A percentile compares a stretch with the other conserved stretches of the same genome.
Evolutionary conservation across 2,113 vertebrate species (phyloP).

Genomic region (Coregonus clupeaformis): DNA sequence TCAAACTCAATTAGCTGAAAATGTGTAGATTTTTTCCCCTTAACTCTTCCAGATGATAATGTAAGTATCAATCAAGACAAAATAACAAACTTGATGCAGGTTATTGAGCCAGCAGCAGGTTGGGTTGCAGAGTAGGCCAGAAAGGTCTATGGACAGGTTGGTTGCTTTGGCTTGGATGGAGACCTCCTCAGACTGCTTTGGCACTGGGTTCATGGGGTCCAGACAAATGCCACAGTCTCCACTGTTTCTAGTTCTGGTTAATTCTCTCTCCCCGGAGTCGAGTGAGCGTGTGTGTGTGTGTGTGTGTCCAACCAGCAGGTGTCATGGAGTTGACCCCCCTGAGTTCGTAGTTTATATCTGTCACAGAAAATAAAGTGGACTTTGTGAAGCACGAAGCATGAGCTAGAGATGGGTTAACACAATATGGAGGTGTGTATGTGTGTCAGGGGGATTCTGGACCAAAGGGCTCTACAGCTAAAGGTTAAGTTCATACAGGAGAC

Average conservation of each 20-base stretch:
- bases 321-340: background rate
- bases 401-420: too few species aligned
- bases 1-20: slow-evolving; percentile 39
- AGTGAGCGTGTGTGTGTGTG: slow-evolving; percentile 10
- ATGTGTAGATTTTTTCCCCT: background rate
- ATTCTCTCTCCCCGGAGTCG: background rate
- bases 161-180: slow-evolving; percentile 44
- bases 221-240: slow-evolving; percentile 1
- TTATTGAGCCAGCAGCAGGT: background rate
- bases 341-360: background rate
- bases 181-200: slow-evolving; percentile 37
- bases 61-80: background rate
- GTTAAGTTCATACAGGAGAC: background rate
- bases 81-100: background rate
- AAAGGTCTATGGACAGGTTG: slow-evolving; percentile 70
- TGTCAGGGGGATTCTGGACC: too few species aligned
- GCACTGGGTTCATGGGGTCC: slow-evolving; percentile 51
- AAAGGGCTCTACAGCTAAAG: background rate
- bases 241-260: background rate
- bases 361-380: background rate
- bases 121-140: slow-evolving; percentile 59
- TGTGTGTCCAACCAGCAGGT: slow-evolving; percentile 5
- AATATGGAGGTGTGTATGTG: too few species aligned
- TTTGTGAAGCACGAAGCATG: background rate
- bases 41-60: background rate